A percentile compares a stretch with the other conserved stretches of the same genome.
These are phyloP conservation scores for Venturia canescens DNA, from an alignment of 1,140 invertebrate species.

Conservation along the genomic window DNA sequence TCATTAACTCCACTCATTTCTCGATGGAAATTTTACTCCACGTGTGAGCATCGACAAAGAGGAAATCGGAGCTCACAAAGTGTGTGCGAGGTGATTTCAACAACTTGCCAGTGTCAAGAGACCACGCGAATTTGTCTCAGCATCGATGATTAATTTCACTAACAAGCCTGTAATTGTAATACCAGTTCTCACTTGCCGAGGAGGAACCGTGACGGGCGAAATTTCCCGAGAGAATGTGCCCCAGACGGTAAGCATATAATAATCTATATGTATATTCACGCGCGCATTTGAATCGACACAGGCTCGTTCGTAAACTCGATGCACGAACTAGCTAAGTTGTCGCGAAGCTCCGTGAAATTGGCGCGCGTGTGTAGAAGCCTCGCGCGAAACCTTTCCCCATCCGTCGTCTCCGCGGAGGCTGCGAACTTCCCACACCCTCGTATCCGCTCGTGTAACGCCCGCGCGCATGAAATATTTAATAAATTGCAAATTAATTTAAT, in stretches of 20 bases:
- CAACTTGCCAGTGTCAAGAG: background rate
- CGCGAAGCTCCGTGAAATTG: conserved; percentile 31
- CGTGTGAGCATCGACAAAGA: background rate
- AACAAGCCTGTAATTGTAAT: conserved; percentile 35
- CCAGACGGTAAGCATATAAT: background rate
- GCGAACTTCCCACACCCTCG: background rate
- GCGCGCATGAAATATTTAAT: background rate
- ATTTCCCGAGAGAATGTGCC: conserved; percentile 35
- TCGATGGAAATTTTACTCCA: too few relatives aligned
- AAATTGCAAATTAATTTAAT: too few relatives aligned
- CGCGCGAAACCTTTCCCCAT: conserved; percentile 11
- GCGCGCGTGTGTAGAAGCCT: background rate
- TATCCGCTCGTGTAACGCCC: background rate
- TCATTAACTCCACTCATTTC: too few relatives aligned
- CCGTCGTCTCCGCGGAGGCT: background rate
- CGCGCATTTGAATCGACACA: background rate
- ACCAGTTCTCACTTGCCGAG: background rate
- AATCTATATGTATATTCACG: background rate
- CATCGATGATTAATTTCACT: conserved; percentile 23
- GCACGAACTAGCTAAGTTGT: conserved; percentile 38
- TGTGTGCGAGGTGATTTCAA: too few relatives aligned
- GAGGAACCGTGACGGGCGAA: conserved; percentile 12
- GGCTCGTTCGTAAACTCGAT: background rate
- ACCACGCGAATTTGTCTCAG: background rate
- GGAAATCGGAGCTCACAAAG: too few relatives aligned